A percentile compares a stretch with the other conserved stretches of the same genome.
These are phyloP conservation scores for Sipha maydis DNA, from an alignment of 2,888 invertebrate species.

Conservation along the genomic window DNA sequence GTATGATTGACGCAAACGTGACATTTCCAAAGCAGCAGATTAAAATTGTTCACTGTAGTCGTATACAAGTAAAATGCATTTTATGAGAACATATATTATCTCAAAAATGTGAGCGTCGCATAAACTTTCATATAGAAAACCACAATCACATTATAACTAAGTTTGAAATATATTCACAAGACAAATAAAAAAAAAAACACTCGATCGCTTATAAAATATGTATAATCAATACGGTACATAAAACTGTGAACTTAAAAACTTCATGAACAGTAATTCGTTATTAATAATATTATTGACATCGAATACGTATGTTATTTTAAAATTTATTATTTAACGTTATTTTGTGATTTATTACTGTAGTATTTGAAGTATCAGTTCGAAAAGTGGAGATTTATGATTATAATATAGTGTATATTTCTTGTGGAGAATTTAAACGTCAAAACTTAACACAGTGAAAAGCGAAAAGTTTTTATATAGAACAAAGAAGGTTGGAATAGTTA, in stretches of 20 bases:
- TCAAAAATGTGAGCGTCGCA: neutral
- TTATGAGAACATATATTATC: neutral
- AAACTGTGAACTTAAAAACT: neutral
- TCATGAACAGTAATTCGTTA: too few relatives aligned
- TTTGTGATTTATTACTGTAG: too few relatives aligned
- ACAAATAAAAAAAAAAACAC: neutral
- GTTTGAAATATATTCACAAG: neutral
- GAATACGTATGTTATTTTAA: too few relatives aligned
- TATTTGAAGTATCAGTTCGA: too few relatives aligned
- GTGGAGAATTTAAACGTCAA: too few relatives aligned
- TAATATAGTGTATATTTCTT: too few relatives aligned
- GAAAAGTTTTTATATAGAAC: too few relatives aligned
- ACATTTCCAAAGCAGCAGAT: neutral
- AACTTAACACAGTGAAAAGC: too few relatives aligned
- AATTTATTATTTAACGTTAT: too few relatives aligned
- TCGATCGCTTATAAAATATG: neutral
- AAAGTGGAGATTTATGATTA: too few relatives aligned
- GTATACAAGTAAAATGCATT: neutral
- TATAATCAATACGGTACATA: neutral
- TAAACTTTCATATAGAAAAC: neutral
- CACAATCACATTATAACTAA: neutral
- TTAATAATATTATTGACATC: too few relatives aligned
- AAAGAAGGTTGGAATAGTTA: too few relatives aligned
- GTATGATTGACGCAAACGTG: neutral
- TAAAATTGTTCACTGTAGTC: neutral